Conservation (phyloP, 2,113 vertebrate genomes). For the Prinia subflava region DNA sequence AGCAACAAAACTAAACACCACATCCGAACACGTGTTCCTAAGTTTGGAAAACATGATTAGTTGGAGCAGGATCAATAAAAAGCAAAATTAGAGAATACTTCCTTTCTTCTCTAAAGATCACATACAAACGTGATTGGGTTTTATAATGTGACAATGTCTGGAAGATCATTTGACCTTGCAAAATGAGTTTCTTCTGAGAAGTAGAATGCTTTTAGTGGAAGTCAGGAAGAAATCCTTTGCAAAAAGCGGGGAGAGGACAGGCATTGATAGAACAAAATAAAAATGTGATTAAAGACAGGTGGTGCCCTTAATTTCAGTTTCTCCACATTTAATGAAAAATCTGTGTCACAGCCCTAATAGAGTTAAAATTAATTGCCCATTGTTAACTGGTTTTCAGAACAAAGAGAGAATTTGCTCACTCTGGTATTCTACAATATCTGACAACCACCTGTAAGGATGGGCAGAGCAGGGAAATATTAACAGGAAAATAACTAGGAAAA, state of each 20-base stretch:
- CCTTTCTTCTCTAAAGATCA: conserved; percentile 13
- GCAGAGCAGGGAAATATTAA: not conserved
- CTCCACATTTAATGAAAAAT: not conserved
- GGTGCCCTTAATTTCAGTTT: not conserved
- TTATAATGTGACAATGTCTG: not conserved
- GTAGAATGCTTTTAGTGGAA: not conserved
- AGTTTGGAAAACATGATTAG: not conserved
- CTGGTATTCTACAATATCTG: not conserved
- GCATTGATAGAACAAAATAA: not conserved
- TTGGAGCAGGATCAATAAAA: conserved; percentile 16
- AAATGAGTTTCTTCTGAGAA: not conserved
- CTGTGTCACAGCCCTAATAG: not conserved
- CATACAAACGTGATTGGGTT: not conserved
- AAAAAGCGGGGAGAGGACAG: not conserved
- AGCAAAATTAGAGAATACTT: not conserved
- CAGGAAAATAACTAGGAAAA: not conserved
- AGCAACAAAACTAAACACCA: conserved; percentile 7
- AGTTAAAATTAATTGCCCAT: not conserved
- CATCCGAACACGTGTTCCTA: not conserved
- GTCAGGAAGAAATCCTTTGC: not conserved
- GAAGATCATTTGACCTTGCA: not conserved
- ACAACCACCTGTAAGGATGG: not conserved
- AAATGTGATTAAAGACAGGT: not conserved
- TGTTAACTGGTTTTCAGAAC: not conserved
- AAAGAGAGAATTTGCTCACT: not conserved